Percentiles rank a stretch among this genome's conserved stretches.
Conservation (phyloP, 2,888 invertebrate species). For the Omphaloscelis lunosa region DNA sequence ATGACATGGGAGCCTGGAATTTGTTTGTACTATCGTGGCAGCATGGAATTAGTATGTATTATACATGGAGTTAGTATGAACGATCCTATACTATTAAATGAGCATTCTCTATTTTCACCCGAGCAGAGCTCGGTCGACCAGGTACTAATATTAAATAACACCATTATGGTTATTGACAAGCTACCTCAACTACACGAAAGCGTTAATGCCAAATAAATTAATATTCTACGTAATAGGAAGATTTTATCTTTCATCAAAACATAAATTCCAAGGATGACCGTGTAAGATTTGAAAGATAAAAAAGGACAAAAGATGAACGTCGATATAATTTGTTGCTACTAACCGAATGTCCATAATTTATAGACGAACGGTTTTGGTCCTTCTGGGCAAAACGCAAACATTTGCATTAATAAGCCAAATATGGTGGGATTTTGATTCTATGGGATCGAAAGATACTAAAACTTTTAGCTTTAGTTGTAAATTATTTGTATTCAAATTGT, state of each 20-base stretch:
- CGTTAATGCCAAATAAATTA: slow-evolving; percentile 56
- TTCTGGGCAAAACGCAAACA: slow-evolving; percentile 35
- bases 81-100: too few relatives aligned
- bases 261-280: slow-evolving; percentile 73
- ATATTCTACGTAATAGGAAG: slow-evolving; percentile 44
- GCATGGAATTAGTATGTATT: too few relatives aligned
- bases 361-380: slow-evolving; percentile 26
- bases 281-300: slow-evolving; percentile 73
- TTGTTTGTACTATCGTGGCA: too few relatives aligned
- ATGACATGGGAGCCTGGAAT: too few relatives aligned
- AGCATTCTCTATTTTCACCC: too few relatives aligned
- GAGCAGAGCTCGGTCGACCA: too few relatives aligned
- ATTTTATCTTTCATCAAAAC: slow-evolving; percentile 57
- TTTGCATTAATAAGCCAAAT: slow-evolving; percentile 20
- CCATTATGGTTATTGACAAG: not conserved
- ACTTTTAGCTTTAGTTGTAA: not conserved
- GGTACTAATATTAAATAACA: not conserved
- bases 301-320: slow-evolving; percentile 68
- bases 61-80: too few relatives aligned
- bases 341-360: slow-evolving; percentile 56
- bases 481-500: not conserved
- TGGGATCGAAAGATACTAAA: not conserved
- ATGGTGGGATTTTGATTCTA: not conserved
- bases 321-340: slow-evolving; percentile 71
- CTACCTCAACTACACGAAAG: slow-evolving; percentile 29